Conservation (phyloP, 2,888 invertebrate species). For the Mimas tiliae region DNA sequence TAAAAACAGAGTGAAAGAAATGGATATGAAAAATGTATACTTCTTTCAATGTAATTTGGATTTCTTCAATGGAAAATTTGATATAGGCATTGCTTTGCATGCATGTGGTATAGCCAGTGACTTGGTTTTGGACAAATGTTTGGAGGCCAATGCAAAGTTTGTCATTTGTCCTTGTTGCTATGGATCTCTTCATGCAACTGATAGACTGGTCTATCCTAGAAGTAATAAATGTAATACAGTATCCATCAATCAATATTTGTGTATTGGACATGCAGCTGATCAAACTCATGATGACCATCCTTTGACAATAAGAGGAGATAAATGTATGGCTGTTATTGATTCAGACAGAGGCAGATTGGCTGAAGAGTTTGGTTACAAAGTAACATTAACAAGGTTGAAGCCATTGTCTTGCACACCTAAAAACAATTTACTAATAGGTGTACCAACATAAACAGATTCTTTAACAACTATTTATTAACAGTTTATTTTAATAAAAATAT, state of each 20-base stretch:
- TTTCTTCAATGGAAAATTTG: conserved; percentile 92
- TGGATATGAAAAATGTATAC: conserved; percentile 89
- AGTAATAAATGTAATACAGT: conserved; percentile 86
- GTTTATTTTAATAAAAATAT: conserved; percentile 46
- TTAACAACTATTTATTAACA: conserved; percentile 50
- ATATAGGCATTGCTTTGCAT: conserved; percentile 95
- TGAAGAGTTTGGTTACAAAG: conserved; percentile 89
- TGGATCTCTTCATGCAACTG: conserved; percentile 93
- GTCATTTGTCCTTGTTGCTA: conserved; percentile 98
- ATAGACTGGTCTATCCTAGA: conserved; percentile 92
- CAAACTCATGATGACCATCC: conserved; percentile 92
- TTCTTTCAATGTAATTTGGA: conserved; percentile 96
- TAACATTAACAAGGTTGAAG: conserved; percentile 89
- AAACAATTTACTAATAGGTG: conserved; percentile 93
- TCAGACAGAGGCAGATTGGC: conserved; percentile 92
- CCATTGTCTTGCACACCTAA: conserved; percentile 95
- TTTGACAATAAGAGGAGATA: conserved; percentile 90
- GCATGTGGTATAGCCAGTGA: conserved; percentile 98
- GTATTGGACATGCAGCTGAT: conserved; percentile 95
- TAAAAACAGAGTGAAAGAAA: conserved; percentile 86
- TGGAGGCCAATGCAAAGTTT: conserved; percentile 90
- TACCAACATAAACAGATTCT: conserved; percentile 49
- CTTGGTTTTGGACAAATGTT: conserved; percentile 93
- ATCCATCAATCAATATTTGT: conserved; percentile 88
- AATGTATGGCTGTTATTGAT: conserved; percentile 95